Evolutionary conservation across 35 echinoderm and acorn worm genomes (phyloP).

Genomic region (Lytechinus pictus): DNA sequence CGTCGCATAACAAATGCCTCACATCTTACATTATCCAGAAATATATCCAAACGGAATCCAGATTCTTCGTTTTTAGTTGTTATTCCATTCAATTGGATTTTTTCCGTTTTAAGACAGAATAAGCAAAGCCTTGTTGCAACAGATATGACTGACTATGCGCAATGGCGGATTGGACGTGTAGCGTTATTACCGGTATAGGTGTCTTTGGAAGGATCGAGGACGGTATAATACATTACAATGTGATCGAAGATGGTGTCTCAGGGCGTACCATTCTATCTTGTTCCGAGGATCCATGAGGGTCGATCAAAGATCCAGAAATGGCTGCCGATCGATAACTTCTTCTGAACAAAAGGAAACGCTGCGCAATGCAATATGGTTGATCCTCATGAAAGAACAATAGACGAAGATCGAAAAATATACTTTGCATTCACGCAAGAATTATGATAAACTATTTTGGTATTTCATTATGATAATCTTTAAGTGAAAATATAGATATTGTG

Average conservation of each 20-base stretch:
- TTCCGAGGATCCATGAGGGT: background rate
- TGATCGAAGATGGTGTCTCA: background rate
- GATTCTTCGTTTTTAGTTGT: background rate
- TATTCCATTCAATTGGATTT: conserved; percentile 12
- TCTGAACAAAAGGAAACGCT: conserved; percentile 32
- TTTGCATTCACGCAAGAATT: background rate
- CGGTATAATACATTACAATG: background rate
- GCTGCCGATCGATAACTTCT: conserved; percentile 29
- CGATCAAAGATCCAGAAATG: conserved; percentile 27
- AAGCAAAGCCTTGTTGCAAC: background rate
- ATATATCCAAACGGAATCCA: background rate
- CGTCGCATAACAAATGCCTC: background rate
- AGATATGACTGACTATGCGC: background rate
- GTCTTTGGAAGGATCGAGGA: background rate
- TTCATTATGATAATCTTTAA: background rate
- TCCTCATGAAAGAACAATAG: background rate
- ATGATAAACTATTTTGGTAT: background rate
- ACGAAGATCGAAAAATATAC: background rate
- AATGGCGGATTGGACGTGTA: background rate
- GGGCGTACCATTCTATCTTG: background rate
- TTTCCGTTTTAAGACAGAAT: background rate
- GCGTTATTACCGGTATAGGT: background rate
- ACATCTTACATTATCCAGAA: background rate
- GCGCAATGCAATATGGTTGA: background rate
- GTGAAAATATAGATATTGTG: background rate